Evolutionary conservation across 2,113 vertebrate species (phyloP).

Genomic region (Synchiropus splendidus): DNA sequence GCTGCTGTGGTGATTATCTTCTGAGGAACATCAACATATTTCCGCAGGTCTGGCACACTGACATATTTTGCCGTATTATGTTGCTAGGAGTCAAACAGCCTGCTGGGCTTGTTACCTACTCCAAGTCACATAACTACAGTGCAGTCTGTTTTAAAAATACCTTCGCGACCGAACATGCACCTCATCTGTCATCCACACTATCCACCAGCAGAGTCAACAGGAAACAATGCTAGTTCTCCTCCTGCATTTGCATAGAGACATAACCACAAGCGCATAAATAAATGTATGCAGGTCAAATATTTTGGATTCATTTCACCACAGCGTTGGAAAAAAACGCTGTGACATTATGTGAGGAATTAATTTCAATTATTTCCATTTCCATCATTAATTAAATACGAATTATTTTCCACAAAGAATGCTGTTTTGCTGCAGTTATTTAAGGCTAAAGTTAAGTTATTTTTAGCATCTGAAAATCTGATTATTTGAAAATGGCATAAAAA

Average conservation of each 20-base stretch:
- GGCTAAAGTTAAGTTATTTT: too few relatives aligned
- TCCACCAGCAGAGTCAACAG: neutral
- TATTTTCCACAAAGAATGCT: too few relatives aligned
- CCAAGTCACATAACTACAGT: slow-evolving; percentile 2
- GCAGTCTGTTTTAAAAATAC: slow-evolving; percentile 6
- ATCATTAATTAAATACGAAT: too few relatives aligned
- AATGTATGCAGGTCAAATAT: too few relatives aligned
- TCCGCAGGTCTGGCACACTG: slow-evolving; percentile 27
- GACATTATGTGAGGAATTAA: too few relatives aligned
- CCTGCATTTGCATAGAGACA: neutral
- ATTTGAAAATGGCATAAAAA: too few relatives aligned
- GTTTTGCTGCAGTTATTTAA: too few relatives aligned
- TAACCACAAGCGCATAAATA: too few relatives aligned
- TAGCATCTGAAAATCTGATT: too few relatives aligned
- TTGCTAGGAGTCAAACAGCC: slow-evolving; percentile 47
- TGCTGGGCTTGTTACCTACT: slow-evolving; percentile 16
- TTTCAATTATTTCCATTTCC: too few relatives aligned
- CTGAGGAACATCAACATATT: slow-evolving; percentile 33
- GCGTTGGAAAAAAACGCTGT: too few relatives aligned
- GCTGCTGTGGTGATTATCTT: slow-evolving; percentile 10
- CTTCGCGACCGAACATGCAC: slow-evolving; percentile 10
- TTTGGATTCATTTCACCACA: too few relatives aligned
- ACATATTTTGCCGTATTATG: slow-evolving; percentile 35
- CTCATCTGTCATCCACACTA: neutral
- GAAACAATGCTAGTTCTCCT: neutral